Evolutionary conservation across 2,113 vertebrate species (phyloP).

Genomic region (Peromyscus polionotus): DNA sequence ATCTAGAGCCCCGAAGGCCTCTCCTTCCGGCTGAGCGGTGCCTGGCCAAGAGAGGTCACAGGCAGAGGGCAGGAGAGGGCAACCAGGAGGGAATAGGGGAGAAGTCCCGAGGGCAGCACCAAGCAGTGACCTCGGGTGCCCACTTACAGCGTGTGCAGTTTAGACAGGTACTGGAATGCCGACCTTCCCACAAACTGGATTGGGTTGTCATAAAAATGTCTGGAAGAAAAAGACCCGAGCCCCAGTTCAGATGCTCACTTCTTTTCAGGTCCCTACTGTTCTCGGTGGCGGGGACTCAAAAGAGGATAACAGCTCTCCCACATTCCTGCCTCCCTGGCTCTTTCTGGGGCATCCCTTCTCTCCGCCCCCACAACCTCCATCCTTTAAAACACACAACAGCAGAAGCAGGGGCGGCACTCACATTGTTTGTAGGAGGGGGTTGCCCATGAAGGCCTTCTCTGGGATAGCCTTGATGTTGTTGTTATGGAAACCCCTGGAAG

Average conservation of each 20-base stretch:
- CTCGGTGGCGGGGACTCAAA: neutral
- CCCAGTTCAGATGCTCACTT: neutral
- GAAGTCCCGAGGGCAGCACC: neutral
- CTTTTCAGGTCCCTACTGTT: neutral
- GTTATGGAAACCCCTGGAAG: constrained; percentile 96
- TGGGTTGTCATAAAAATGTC: constrained; percentile 98
- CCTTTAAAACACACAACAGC: neutral
- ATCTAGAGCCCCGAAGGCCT: too few relatives aligned
- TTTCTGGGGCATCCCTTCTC: neutral
- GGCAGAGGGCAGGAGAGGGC: rapidly evolving
- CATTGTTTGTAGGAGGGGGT: constrained; percentile 97
- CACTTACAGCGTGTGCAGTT: constrained; percentile 97
- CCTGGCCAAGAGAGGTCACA: neutral
- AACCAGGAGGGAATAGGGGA: neutral
- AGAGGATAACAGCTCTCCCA: neutral
- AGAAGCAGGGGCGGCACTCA: constrained; percentile 85
- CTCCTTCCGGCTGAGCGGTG: neutral
- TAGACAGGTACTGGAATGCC: constrained; percentile 96
- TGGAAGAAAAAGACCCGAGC: constrained; percentile 84
- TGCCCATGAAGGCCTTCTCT: constrained; percentile 96
- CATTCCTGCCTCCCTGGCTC: neutral
- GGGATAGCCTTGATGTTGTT: constrained; percentile 98
- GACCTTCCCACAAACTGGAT: constrained; percentile 97
- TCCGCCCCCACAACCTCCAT: too few relatives aligned
- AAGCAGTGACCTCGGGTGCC: neutral